Evolutionary conservation across 2,797 vertebrate genomes (phyloP), one percentile per base, ranked within the genome.

Genomic region (Brachyrhaphis roseni): DNA sequence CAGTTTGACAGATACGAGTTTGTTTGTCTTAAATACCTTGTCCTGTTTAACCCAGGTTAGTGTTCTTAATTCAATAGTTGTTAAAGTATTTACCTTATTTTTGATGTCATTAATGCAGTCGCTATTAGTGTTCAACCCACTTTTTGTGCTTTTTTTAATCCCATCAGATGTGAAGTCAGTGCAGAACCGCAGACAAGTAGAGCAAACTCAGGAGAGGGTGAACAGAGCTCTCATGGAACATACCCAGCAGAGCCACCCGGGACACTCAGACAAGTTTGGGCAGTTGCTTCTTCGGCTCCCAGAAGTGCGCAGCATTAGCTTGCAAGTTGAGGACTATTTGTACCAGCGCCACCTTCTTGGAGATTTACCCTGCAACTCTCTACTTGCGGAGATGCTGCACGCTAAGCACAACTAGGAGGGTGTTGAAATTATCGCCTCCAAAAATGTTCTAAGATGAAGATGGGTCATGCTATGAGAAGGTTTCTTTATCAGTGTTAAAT

Each of bases 331-430:
- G 87, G 95, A 97, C 86, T 97, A 97, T 88, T 91, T 97, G 88
- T 96, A 97, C 86, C 95, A 96, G 92, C 95, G 96, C 77, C 96
- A 97, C 82, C 95, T 97, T 76, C 91, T 95, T 84, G 96, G 96
- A 10, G 96, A 97, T 82, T 89, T 97, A 73, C 96, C 96, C 34
- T 97, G 96, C 88, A 97, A 97, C 93, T 96, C 96, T 23, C 87
- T 97, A 26, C 94, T 97, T 49, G 95, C 95, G 0, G 96, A 97
- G 89, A 97, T 97, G 96, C 94, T 97, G 76, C 96, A 97, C 75
- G 92, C 95, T 68, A 96, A 96, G 85, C 94, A 96, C 81, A 93
- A 82, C 87, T 97, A 86, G 96, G 62, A 70, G 39, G n/a, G 73
- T 31, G 43, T 53, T 34, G 43, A 36, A 20, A 70, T 70, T 15